Percentiles rank a stretch among this genome's conserved stretches.
These are phyloP conservation scores for Diplolepis rosae DNA, from an alignment of 2,888 invertebrate species.

Conservation along the genomic window DNA sequence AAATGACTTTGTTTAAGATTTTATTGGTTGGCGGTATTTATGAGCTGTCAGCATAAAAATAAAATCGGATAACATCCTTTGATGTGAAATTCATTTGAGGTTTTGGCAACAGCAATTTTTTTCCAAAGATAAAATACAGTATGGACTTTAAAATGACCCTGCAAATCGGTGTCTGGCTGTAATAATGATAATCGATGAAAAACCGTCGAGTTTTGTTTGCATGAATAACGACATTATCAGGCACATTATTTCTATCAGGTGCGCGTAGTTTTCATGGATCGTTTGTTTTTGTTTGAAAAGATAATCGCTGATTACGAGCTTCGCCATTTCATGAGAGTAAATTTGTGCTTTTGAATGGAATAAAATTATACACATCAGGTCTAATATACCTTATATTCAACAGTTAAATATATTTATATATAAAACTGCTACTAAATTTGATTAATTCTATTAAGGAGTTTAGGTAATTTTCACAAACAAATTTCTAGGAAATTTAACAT, in stretches of 20 bases:
- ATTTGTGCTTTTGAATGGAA: constrained; percentile 5
- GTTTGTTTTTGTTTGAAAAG: constrained; percentile 28
- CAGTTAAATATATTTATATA: no score
- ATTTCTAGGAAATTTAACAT: no score
- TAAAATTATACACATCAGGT: constrained; percentile 18
- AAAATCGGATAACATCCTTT: constrained; percentile 61
- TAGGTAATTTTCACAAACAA: no score
- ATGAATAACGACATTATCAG: background rate
- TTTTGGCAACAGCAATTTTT: background rate
- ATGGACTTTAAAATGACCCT: background rate
- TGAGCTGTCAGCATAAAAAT: constrained; percentile 48
- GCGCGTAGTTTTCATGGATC: constrained; percentile 23
- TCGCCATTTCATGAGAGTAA: background rate
- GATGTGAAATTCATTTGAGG: constrained; percentile 51
- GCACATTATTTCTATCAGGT: constrained; percentile 19
- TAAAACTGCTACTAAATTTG: no score
- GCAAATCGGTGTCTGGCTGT: background rate
- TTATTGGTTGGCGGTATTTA: constrained; percentile 64
- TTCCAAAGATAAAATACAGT: background rate
- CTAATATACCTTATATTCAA: constrained; percentile 7
- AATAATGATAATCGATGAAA: constrained; percentile 4
- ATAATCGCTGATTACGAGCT: constrained; percentile 28
- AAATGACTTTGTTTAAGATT: constrained; percentile 67
- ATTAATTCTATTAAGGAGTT: no score
- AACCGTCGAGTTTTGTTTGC: background rate